Evolutionary conservation across 2,888 invertebrate species (phyloP).

Genomic region (Aleiodes testaceus): DNA sequence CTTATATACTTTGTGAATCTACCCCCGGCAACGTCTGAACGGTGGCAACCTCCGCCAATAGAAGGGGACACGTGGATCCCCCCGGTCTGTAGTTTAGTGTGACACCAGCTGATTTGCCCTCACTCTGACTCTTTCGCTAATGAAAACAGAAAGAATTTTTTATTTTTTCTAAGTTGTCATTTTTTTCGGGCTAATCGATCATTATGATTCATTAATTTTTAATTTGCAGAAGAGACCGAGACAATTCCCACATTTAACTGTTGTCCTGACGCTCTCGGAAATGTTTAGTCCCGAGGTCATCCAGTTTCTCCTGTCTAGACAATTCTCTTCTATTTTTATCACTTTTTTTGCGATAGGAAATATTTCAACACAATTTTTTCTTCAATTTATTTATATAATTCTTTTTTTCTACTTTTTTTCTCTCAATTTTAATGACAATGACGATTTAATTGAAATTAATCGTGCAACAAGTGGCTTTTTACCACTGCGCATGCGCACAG

Average conservation of each 20-base stretch:
- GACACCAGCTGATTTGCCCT: neutral
- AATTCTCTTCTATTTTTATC: constrained; percentile 33
- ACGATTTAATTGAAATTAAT: no score
- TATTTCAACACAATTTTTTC: no score
- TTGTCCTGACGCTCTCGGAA: constrained; percentile 26
- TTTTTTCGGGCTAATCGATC: neutral
- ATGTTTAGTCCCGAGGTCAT: constrained; percentile 37
- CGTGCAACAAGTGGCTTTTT: no score
- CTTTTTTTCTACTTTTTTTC: no score
- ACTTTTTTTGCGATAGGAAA: neutral
- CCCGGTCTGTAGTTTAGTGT: constrained; percentile 13
- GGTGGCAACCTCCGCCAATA: constrained; percentile 55
- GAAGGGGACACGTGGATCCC: constrained; percentile 55
- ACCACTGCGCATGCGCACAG: no score
- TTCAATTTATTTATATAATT: no score
- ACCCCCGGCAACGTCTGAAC: constrained; percentile 55
- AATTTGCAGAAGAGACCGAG: neutral
- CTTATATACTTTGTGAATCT: constrained; percentile 61
- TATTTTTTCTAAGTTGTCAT: neutral
- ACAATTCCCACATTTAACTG: neutral
- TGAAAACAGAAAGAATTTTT: constrained; percentile 18
- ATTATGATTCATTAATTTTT: constrained; percentile 9
- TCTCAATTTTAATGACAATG: no score
- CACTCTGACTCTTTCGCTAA: constrained; percentile 4
- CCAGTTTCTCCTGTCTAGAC: constrained; percentile 39